Base-by-base conservation (phyloP, 1,140 invertebrate species). In the Trichogramma pretiosum region DNA sequence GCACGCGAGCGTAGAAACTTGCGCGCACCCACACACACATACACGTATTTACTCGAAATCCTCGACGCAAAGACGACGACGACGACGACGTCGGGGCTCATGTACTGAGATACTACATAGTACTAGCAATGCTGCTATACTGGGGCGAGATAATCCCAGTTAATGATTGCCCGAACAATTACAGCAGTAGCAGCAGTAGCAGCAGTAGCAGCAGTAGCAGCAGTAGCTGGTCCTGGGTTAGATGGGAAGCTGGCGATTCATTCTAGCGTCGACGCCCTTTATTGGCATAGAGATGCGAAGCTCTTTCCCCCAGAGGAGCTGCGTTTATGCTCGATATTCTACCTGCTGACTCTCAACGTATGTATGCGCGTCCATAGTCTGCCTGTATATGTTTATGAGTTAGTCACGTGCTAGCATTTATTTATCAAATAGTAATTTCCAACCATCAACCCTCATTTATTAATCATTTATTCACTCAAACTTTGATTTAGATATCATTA, bases 111-210 rank as follows among this genome's bases (percentile, higher is more conserved):
- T 57, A 51, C 54, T 49, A 50, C 52, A 52, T 53, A 51, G n/a
- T n/a, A n/a, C n/a, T n/a, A n/a, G 56, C n/a, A n/a, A n/a, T n/a
- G n/a, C n/a, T n/a, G n/a, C n/a, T n/a, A n/a, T 57, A 62, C 58
- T 60, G 60, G 56, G 58, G 57, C 56, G 57, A 65, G 63, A 65
- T 65, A 65, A 65, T 65, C 63, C 60, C 57, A 50, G 60, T 61
- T 65, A 65, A 65, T 61, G 61, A 65, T 65, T 61, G 60, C 58
- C 59, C 56, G 60, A 59, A 63, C 61, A 65, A 65, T 65, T 65
- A 63, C 61, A 56, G 55, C 53, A n/a, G 42, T 33, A 35, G 40
- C 38, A 35, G 47, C 48, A 28, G n/a, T n/a, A n/a, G n/a, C 61
- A 56, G 55, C 53, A n/a, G 42, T 33, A 35, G 40, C 38, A 35